Conservation (phyloP, 2,888 invertebrate genomes). For the Fragum fragum region DNA sequence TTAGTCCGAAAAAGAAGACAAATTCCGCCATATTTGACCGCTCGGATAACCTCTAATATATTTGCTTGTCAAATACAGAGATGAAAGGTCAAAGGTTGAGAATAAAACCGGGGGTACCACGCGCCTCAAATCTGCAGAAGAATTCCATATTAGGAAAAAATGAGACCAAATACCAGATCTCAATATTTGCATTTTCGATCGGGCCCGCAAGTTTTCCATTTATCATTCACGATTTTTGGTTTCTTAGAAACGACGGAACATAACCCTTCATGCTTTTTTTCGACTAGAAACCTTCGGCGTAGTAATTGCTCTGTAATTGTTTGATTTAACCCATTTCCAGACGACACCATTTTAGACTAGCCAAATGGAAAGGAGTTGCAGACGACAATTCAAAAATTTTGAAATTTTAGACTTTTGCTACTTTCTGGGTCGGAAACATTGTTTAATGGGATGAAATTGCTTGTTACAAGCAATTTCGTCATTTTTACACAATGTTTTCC, state of each 20-base stretch:
- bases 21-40: slow-evolving; percentile 1
- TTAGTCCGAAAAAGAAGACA: background rate
- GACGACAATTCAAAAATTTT: no score
- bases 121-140: background rate
- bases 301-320: no score
- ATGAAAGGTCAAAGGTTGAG: background rate
- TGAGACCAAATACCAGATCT: slow-evolving; percentile 12
- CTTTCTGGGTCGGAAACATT: no score
- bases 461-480: no score
- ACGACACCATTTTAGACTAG: no score
- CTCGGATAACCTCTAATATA: background rate
- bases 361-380: no score
- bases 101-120: background rate
- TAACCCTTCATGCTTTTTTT: background rate
- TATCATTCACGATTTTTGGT: slow-evolving; percentile 4
- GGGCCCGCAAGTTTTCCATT: slow-evolving; percentile 12
- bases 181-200: slow-evolving; percentile 27
- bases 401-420: no score
- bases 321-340: no score
- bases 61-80: background rate
- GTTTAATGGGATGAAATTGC: no score
- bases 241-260: slow-evolving; percentile 14
- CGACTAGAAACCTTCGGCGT: no score
- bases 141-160: slow-evolving; percentile 21
- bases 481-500: no score